Conservation (phyloP, 37 sponge, comb jelly and placozoan species). For the Hexactinellida sp. region DNA sequence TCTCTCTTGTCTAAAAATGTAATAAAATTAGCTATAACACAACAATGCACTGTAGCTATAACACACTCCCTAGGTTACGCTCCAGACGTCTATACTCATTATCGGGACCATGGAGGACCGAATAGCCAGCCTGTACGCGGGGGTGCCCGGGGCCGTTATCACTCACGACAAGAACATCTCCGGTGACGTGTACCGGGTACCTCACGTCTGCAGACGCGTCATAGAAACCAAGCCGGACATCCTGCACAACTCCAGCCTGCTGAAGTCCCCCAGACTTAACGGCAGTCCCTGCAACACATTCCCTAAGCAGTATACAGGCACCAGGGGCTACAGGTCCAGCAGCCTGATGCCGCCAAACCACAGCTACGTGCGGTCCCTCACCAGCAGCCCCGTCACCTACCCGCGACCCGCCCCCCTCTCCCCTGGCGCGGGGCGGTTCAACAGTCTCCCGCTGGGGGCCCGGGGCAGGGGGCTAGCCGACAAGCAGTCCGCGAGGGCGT, state of each 20-base stretch:
- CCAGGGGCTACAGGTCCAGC: not conserved
- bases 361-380: not conserved
- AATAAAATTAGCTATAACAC: too few species aligned
- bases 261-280: not conserved
- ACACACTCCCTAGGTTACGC: not conserved
- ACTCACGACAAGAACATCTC: conserved; percentile 6
- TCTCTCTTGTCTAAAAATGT: too few species aligned
- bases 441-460: not conserved
- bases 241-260: not conserved
- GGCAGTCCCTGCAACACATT: not conserved
- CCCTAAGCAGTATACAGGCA: not conserved
- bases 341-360: not conserved
- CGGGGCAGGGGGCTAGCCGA: not conserved
- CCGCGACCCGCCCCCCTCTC: not conserved
- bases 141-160: not conserved
- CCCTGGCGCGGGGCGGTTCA: not conserved
- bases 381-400: not conserved
- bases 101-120: not conserved
- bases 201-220: not conserved
- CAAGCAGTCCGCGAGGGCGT: not conserved
- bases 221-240: not conserved
- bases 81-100: not conserved
- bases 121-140: not conserved
- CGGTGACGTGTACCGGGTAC: not conserved
- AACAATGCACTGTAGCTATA: too few species aligned